Evolutionary conservation across 1,140 invertebrate species (phyloP).

Genomic region (Plectus sambesii): DNA sequence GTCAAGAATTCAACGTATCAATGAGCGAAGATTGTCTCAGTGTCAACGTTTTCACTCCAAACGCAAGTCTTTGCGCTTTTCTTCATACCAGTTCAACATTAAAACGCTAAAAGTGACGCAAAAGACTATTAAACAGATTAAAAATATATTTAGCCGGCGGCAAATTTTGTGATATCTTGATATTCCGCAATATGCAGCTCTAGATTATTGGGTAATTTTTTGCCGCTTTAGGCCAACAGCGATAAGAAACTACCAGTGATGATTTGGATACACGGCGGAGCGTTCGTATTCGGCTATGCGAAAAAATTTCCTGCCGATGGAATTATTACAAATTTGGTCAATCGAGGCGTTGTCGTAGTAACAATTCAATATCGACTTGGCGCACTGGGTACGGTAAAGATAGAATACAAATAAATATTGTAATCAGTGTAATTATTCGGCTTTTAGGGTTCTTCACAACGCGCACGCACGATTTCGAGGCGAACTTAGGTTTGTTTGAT

Average conservation of each 20-base stretch:
- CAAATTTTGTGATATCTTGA: too few relatives aligned
- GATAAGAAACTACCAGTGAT: conserved; percentile 54
- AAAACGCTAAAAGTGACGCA: too few relatives aligned
- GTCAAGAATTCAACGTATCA: too few relatives aligned
- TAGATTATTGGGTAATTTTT: conserved; percentile 1
- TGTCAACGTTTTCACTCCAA: too few relatives aligned
- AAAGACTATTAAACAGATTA: too few relatives aligned
- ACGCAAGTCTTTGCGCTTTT: too few relatives aligned
- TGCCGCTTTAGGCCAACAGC: conserved; percentile 22
- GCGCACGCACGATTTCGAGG: conserved; percentile 73
- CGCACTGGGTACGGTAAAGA: conserved; percentile 74
- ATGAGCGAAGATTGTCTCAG: too few relatives aligned
- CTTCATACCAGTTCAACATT: too few relatives aligned
- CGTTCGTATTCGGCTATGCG: conserved; percentile 61
- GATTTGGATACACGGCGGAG: conserved; percentile 80
- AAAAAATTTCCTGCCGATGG: conserved; percentile 58
- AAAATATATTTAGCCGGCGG: too few relatives aligned
- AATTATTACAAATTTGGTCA: conserved; percentile 43
- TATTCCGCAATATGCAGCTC: conserved; percentile 11
- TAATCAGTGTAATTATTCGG: not conserved
- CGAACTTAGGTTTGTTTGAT: conserved; percentile 83
- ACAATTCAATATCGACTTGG: conserved; percentile 87
- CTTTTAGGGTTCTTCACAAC: conserved; percentile 76
- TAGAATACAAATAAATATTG: conserved; percentile 70
- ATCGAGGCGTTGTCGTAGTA: conserved; percentile 76